Conservation (phyloP, 2,888 invertebrate genomes). For the Halictus ligatus region DNA sequence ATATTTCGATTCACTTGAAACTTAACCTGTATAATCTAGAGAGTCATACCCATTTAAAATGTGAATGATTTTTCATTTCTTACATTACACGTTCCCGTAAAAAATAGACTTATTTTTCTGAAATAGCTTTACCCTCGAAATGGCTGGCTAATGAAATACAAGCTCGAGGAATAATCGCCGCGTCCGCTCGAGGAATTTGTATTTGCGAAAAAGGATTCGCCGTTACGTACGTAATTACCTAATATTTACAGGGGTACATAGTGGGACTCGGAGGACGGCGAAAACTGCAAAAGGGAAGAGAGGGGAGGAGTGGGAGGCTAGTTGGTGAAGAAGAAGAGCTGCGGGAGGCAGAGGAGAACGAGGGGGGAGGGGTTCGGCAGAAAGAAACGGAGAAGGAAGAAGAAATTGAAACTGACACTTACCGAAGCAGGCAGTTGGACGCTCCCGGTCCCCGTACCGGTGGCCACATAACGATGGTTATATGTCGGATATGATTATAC, state of each 20-base stretch:
- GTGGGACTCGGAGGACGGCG: not conserved
- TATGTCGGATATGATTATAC: constrained; percentile 56
- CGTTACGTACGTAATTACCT: not conserved
- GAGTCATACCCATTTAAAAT: too few species aligned
- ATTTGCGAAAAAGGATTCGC: not conserved
- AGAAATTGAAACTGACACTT: constrained; percentile 42
- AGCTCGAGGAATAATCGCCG: not conserved
- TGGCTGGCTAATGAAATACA: not conserved
- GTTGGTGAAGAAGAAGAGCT: not conserved
- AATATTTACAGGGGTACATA: not conserved
- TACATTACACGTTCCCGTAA: too few species aligned
- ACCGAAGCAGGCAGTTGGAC: constrained; percentile 22
- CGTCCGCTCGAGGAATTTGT: not conserved
- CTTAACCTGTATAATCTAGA: too few species aligned
- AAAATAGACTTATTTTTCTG: too few species aligned
- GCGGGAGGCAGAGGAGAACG: not conserved
- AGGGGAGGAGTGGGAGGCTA: not conserved
- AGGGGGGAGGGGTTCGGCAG: not conserved
- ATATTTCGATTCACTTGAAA: too few species aligned
- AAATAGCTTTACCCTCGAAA: too few species aligned
- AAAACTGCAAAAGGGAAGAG: not conserved
- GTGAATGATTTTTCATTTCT: too few species aligned
- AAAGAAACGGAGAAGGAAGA: constrained; percentile 1
- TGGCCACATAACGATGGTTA: constrained; percentile 42
- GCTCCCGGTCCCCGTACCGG: not conserved